These are phyloP conservation scores for Drosophila obscura DNA, from an alignment of 1,140 invertebrate species.

Conservation along the genomic window DNA sequence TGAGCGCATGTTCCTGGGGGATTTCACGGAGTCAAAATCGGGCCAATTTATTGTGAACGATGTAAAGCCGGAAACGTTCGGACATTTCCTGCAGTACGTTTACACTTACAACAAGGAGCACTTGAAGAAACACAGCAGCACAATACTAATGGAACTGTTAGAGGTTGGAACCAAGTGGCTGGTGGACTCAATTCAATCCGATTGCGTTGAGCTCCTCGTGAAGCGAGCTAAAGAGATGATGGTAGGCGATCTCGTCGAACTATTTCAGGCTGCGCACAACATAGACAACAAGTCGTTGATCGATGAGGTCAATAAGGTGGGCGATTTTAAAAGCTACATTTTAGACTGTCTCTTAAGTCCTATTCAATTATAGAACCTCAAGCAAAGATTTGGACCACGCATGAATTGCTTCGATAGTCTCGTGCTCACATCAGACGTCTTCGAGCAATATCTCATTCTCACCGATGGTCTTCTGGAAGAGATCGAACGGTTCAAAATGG, in stretches of 20 bases:
- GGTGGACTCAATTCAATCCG: not conserved
- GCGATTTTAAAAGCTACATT: not conserved
- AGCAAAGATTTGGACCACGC: not conserved
- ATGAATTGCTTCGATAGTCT: slow-evolving; percentile 17
- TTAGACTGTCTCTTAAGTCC: not conserved
- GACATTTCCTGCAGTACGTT: slow-evolving; percentile 10
- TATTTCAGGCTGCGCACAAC: slow-evolving; percentile 3
- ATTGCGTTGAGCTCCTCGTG: not conserved
- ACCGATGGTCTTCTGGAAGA: not conserved
- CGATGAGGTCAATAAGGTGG: not conserved
- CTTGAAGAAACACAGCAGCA: not conserved
- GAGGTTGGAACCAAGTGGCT: slow-evolving; percentile 11
- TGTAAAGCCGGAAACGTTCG: slow-evolving; percentile 11
- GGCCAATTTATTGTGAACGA: slow-evolving; percentile 3
- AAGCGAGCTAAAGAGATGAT: not conserved
- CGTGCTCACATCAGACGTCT: slow-evolving; percentile 1
- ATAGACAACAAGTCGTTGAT: not conserved
- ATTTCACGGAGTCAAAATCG: slow-evolving; percentile 19
- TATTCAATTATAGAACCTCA: not conserved
- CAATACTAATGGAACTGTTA: slow-evolving; percentile 4
- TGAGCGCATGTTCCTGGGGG: slow-evolving; percentile 32
- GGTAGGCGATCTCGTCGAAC: not conserved
- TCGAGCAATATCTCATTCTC: slow-evolving; percentile 9
- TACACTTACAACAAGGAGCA: slow-evolving; percentile 6
- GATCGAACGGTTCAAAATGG: slow-evolving; percentile 27